Evolutionary conservation across 2,888 invertebrate species (phyloP).

Genomic region (Lithophane leautieri): DNA sequence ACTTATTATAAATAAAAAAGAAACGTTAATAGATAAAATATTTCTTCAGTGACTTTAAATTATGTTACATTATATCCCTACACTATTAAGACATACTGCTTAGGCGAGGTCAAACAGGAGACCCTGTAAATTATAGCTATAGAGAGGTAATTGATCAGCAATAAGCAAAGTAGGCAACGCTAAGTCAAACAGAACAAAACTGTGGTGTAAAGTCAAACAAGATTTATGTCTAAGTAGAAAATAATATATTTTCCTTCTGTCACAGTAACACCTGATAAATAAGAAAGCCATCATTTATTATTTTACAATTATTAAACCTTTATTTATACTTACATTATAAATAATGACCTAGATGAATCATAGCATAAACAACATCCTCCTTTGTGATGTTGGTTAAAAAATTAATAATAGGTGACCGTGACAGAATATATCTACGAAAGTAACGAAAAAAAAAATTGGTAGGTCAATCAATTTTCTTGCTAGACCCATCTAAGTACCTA

Average conservation of each 20-base stretch:
- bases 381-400: background rate
- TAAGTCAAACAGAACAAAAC: slow-evolving; percentile 38
- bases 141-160: slow-evolving; percentile 46
- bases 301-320: slow-evolving; percentile 7
- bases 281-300: slow-evolving; percentile 15
- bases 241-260: slow-evolving; percentile 33
- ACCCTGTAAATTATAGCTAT: slow-evolving; percentile 38
- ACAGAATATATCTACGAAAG: background rate
- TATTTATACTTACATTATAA: slow-evolving; percentile 1
- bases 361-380: background rate
- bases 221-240: slow-evolving; percentile 54
- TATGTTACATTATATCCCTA: background rate
- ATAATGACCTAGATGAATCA: background rate
- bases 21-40: background rate
- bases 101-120: slow-evolving; percentile 36
- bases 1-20: background rate
- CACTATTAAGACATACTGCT: slow-evolving; percentile 16
- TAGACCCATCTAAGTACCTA: background rate
- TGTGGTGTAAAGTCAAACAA: slow-evolving; percentile 43
- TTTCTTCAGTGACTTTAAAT: background rate
- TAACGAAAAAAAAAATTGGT: background rate
- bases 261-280: slow-evolving; percentile 25
- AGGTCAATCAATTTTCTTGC: background rate
- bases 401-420: background rate
- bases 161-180: slow-evolving; percentile 27